Base-by-base conservation (phyloP, 2,113 vertebrate genomes). In the Salvelinus alpinus region DNA sequence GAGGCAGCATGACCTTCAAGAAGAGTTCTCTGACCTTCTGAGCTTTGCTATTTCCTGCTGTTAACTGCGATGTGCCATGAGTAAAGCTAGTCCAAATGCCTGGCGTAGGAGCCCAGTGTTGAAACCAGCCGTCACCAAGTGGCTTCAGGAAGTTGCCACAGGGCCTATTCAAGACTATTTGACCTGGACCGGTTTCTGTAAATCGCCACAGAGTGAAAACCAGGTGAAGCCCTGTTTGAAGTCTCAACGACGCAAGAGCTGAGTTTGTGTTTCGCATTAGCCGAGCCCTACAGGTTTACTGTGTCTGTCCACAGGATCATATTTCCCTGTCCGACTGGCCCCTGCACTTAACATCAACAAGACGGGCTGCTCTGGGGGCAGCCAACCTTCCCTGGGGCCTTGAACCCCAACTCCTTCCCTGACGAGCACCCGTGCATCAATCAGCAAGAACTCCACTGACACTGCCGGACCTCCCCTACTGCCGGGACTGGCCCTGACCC, bases 401-500 rank as follows among this genome's bases (percentile, higher is more conserved):
- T 20, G 16, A 18, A 11, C 6, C 65, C 27, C 65, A 1, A 25
- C 65, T 68, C 22, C 54, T 11, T 72, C 57, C 71, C 65, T 27
- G 69, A 62, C 54, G 73, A 72, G 77, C 22, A 74, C 75, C 77
- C 79, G 77, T 67, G 78, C 77, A 86, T 84, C 76, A 78, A 82
- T 79, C 80, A 79, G 47, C 31, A 47, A 71, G 68, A 64, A 76
- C 75, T 57, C 60, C 48, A 48, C 64, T 57, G 73, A 81, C 68
- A 79, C 51, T 67, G 76, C 62, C 77, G 78, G 75, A 70, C 25
- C 51, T 57, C 76, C 65, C 66, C 64, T 20, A 18, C 65, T 20
- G 65, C 31, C 29, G 6, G 65, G 27, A 31, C 29, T 67, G 65
- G 65, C 29, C 62, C 57, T 79, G 77, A 76, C 80, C 59, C 75